Base-by-base conservation (phyloP, 2,113 vertebrate genomes). In the Panthera uncia region DNA sequence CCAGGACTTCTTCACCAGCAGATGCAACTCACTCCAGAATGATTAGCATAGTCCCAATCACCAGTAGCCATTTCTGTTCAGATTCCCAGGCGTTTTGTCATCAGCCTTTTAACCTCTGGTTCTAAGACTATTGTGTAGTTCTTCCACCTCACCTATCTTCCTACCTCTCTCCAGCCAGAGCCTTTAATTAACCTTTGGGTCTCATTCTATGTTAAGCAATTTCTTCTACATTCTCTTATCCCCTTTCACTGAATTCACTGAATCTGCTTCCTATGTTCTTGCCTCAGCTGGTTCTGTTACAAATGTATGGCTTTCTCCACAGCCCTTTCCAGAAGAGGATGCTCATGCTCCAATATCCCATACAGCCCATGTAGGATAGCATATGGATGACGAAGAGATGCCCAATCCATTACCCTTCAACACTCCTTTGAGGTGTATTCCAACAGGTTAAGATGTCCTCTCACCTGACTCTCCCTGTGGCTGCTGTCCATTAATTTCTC, bases 321-420 rank as follows among this genome's bases (percentile, higher is more conserved):
- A 38, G 21, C 33, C 61, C 48, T 82, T 97, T 65, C 69, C 92
- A 86, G 61, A 94, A 94, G 78, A 97, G 36, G 21, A 73, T 11
- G 10, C 18, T 21, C 61, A 57, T 36, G 52, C 31, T 68, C 41
- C 25, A 7, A 1, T 27, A 57, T 4, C 23, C 33, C 25, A 2
- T 18, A 31, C 15, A 68, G 27, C 19, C 38, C 45, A 57, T 0
- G 31, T 23, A 79, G 48, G 15, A 25, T 2, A 83, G 25, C 4
- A 19, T 4, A 3, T 27, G 19, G n/a, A 61, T 7, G 5, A 50
- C 19, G 12, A 38, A 69, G 73, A 81, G 25, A 55, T 10, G 4
- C 2, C 19, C 14, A 15, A 33, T 19, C 4, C 14, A 7, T 27
- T 7, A n/a, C 23, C 33, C 31, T 45, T 55, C 2, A 7, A 23